Evolutionary conservation across 2,888 invertebrate genomes (phyloP).

Genomic region (Mythimna lalbum): DNA sequence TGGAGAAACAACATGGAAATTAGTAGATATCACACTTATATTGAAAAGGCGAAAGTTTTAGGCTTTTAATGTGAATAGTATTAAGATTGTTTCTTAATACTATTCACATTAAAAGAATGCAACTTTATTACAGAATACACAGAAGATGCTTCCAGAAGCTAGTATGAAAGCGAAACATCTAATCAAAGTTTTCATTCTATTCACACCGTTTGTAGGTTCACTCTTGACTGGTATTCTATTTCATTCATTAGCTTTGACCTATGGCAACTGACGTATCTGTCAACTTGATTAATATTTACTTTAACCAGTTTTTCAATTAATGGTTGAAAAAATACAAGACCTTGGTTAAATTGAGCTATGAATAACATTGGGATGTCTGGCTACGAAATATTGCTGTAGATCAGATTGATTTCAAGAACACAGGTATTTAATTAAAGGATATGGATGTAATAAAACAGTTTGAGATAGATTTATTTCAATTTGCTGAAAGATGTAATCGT

Average conservation of each 20-base stretch:
- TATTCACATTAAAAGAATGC: too few species aligned
- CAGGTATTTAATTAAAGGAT: not conserved
- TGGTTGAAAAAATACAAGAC: not conserved
- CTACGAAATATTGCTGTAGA: slow-evolving; percentile 4
- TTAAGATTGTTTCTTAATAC: too few species aligned
- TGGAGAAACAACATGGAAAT: not conserved
- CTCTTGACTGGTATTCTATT: slow-evolving; percentile 7
- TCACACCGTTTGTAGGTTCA: not conserved
- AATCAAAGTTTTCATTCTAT: too few species aligned
- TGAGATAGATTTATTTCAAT: not conserved
- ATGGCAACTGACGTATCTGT: slow-evolving; percentile 25
- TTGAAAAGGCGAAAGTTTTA: too few species aligned
- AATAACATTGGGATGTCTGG: slow-evolving; percentile 10
- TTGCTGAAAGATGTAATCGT: not conserved
- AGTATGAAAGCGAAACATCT: too few species aligned
- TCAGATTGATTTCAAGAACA: slow-evolving; percentile 3
- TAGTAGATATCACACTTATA: too few species aligned
- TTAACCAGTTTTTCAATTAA: slow-evolving; percentile 23
- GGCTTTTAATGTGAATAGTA: too few species aligned
- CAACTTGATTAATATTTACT: slow-evolving; percentile 26
- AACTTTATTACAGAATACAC: too few species aligned
- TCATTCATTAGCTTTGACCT: slow-evolving; percentile 24
- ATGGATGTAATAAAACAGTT: not conserved
- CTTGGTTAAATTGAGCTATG: not conserved
- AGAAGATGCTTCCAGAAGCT: too few species aligned